phyloP scores from a whole-genome alignment of 2,797 vertebrate species.

The Falco biarmicus region DNA sequence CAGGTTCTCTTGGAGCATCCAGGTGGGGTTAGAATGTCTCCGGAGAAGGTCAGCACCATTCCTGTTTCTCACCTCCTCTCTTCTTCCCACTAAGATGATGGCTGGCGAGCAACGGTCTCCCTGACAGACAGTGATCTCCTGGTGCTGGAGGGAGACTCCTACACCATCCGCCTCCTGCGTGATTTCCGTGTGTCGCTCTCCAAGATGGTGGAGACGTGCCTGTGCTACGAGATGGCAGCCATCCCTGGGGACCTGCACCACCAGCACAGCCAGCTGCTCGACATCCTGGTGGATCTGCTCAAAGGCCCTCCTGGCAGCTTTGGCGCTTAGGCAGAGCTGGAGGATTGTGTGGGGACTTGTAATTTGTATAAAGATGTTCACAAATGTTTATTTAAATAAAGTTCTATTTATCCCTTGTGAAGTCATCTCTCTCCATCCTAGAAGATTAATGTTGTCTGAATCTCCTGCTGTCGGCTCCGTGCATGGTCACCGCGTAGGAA shows the following conservation, averaged over 20 bases:
- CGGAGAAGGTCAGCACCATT: neutral
- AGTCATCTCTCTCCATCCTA: conserved; percentile 70
- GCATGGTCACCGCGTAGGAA: conserved; percentile 38
- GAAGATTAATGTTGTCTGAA: conserved; percentile 58
- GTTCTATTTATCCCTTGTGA: conserved; percentile 86
- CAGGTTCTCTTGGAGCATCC: too few relatives aligned
- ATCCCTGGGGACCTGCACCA: conserved; percentile 58
- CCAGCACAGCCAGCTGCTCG: conserved; percentile 87
- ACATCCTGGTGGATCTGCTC: conserved; percentile 88
- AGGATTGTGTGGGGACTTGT: conserved; percentile 72
- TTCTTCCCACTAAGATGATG: conserved; percentile 74
- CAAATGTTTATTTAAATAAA: conserved; percentile 88
- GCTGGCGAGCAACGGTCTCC: conserved; percentile 84
- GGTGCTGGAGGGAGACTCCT: conserved; percentile 82
- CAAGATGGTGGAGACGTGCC: conserved; percentile 89
- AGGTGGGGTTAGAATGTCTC: too few relatives aligned
- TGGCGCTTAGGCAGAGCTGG: conserved; percentile 45
- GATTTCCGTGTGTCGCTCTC: conserved; percentile 88
- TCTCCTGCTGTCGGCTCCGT: conserved; percentile 46
- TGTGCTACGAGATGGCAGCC: conserved; percentile 77
- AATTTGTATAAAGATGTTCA: conserved; percentile 82
- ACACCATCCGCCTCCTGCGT: conserved; percentile 87
- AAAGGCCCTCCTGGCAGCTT: conserved; percentile 82
- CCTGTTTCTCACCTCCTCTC: neutral
- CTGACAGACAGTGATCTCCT: conserved; percentile 85